A percentile compares a stretch with the other conserved stretches of the same genome.
phyloP scores from a whole-genome alignment of 2,888 invertebrate genomes.

The Psococerastis gibbosa region DNA sequence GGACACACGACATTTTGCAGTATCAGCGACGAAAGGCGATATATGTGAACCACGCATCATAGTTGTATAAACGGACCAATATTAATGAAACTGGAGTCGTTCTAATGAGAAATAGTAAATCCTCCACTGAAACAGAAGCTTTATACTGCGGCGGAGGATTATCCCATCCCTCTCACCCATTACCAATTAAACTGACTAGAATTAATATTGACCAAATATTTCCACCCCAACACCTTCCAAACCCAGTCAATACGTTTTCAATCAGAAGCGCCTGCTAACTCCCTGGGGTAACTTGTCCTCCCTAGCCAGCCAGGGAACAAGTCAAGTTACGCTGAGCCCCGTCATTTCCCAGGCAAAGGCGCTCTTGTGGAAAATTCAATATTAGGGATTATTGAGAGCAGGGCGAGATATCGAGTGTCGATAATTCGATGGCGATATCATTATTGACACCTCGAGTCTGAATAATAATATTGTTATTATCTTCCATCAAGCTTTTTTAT shows the following conservation, averaged over 20 bases:
- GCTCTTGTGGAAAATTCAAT: slow-evolving; percentile 10
- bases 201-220: slow-evolving; percentile 11
- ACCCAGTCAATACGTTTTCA: slow-evolving; percentile 8
- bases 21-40: too few species aligned
- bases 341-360: slow-evolving; percentile 4
- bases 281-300: slow-evolving; percentile 1
- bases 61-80: too few species aligned
- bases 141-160: neutral
- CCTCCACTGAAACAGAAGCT: neutral
- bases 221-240: slow-evolving; percentile 4
- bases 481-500: neutral
- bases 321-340: slow-evolving; percentile 3
- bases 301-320: neutral
- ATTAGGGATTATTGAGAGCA: slow-evolving; percentile 9
- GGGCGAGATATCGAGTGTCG: slow-evolving; percentile 10
- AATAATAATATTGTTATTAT: slow-evolving; percentile 8
- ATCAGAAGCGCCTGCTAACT: neutral
- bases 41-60: too few species aligned
- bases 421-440: slow-evolving; percentile 9
- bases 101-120: too few species aligned
- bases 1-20: too few species aligned
- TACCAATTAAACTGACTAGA: neutral
- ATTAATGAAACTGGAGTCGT: too few species aligned
- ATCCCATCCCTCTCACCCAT: neutral
- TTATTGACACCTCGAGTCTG: slow-evolving; percentile 10